Base-by-base conservation (phyloP, 2,888 invertebrate genomes). In the Himalopsyche japonica region DNA sequence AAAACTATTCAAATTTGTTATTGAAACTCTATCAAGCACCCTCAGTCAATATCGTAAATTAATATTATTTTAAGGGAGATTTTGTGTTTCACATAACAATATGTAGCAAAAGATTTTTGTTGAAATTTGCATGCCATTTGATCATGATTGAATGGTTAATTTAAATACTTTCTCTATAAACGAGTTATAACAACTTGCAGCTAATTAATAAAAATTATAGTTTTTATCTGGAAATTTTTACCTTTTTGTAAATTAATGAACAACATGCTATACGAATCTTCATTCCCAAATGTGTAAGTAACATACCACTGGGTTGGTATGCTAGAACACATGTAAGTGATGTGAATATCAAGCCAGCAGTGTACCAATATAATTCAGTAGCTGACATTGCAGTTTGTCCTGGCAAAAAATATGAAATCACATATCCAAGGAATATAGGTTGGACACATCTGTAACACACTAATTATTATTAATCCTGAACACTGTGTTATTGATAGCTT, bases 221-320 rank as follows among this genome's bases (percentile, higher is more conserved):
- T 37, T 37, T 37, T 37, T 8, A 37, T 37, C 37, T 37, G 10
- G 15, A 48, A 48, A 10, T 64, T 30, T 3, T 70, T 90, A 96
- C 97, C 93, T 97, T 97, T 92, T 96, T 93, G 89, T 96, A 97
- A 86, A 97, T 90, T 20, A 97, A 89, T 0, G 96, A 95, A 88
- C 96, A 96, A 88, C 95, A 93, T 0, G 96, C 96, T 82, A 97
- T 93, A 88, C 97, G 91, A 82, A 96, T 92, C 89, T 95, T 91
- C 96, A 96, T 96, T 80, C 97, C 97, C 77, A 96, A 92, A 87
- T 95, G 93, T 87, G 92, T 91, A 88, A 93, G 92, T 37, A 92
- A 91, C 87, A 95, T 83, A 76, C 80, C 34, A n/a, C 49, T 30
- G 7, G 77, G 47, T 82, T 87, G 87, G 12, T 80, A 43, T 43